Evolutionary conservation across 2,113 vertebrate genomes (phyloP).

Genomic region (Leiothrix lutea): DNA sequence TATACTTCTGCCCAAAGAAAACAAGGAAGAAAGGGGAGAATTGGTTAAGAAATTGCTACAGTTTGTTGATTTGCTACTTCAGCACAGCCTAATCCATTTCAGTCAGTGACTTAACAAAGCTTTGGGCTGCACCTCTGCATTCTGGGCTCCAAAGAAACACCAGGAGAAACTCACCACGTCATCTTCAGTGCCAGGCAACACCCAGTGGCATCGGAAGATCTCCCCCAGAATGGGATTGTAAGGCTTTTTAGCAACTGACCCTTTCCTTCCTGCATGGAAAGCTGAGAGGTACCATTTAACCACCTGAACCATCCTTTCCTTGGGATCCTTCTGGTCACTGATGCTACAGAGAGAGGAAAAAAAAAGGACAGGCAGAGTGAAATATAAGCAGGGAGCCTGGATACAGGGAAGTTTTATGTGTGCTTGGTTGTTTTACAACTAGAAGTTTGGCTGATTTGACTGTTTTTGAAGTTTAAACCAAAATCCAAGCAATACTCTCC

Average conservation of each 20-base stretch:
- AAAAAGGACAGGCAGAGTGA: not conserved
- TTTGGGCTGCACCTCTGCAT: not conserved
- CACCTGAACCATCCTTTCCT: conserved; percentile 94
- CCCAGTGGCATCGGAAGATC: conserved; percentile 97
- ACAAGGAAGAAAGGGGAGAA: not conserved
- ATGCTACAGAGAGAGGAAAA: conserved; percentile 77
- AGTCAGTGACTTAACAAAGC: not conserved
- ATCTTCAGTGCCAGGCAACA: conserved; percentile 84
- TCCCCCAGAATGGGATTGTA: conserved; percentile 98
- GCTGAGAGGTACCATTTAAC: conserved; percentile 98
- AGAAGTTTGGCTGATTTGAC: not conserved
- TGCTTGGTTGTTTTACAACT: not conserved
- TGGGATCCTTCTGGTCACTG: conserved; percentile 90
- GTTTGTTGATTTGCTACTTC: not conserved
- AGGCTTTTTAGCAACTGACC: conserved; percentile 98
- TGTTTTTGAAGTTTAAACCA: not conserved
- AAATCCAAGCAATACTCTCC: not conserved
- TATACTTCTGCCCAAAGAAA: not conserved
- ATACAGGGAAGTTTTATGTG: not conserved
- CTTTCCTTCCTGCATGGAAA: conserved; percentile 98
- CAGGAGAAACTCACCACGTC: conserved; percentile 67
- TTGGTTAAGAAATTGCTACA: not conserved
- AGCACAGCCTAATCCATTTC: not conserved
- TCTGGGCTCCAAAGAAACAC: not conserved
- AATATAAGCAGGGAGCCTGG: not conserved